A percentile compares a stretch with the other conserved stretches of the same genome.
Conservation (phyloP, 2,888 invertebrate genomes). For the Parnassius mnemosyne region DNA sequence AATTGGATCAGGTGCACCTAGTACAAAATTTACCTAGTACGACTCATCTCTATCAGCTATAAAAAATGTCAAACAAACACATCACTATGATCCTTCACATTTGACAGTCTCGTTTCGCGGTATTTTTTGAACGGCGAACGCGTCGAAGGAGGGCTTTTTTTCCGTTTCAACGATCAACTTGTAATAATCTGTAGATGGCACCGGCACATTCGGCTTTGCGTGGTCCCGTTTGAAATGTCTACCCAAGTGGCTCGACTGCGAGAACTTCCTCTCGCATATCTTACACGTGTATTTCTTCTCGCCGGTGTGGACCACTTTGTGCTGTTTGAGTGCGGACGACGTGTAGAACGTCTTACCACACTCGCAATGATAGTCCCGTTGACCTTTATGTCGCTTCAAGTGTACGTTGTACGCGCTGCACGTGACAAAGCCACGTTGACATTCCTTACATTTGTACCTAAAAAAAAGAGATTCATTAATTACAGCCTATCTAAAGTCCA, state of each 20-base stretch:
- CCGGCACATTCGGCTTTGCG: conserved; percentile 56
- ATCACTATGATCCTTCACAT: conserved; percentile 49
- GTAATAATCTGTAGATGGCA: conserved; percentile 58
- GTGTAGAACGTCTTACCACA: conserved; percentile 75
- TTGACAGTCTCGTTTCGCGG: conserved; percentile 36
- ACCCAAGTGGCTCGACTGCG: conserved; percentile 67
- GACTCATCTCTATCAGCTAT: too few species aligned
- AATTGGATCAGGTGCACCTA: too few species aligned
- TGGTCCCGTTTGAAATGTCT: conserved; percentile 71
- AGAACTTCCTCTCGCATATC: conserved; percentile 68
- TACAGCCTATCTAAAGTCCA: too few species aligned
- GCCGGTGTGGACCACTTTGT: conserved; percentile 69
- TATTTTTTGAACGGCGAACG: conserved; percentile 37
- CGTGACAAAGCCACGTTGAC: conserved; percentile 67
- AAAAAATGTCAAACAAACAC: background rate
- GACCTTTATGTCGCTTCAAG: conserved; percentile 68
- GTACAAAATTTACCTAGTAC: too few species aligned
- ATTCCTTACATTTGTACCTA: conserved; percentile 69
- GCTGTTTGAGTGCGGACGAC: conserved; percentile 68
- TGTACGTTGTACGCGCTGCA: conserved; percentile 69
- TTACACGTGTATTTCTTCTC: conserved; percentile 72
- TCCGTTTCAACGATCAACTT: conserved; percentile 45
- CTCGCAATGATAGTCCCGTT: conserved; percentile 68
- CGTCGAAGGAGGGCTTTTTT: conserved; percentile 36
- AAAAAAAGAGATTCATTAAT: too few species aligned